phyloP scores from a whole-genome alignment of 2,888 invertebrate genomes.

The Drosophila meridionalis region DNA sequence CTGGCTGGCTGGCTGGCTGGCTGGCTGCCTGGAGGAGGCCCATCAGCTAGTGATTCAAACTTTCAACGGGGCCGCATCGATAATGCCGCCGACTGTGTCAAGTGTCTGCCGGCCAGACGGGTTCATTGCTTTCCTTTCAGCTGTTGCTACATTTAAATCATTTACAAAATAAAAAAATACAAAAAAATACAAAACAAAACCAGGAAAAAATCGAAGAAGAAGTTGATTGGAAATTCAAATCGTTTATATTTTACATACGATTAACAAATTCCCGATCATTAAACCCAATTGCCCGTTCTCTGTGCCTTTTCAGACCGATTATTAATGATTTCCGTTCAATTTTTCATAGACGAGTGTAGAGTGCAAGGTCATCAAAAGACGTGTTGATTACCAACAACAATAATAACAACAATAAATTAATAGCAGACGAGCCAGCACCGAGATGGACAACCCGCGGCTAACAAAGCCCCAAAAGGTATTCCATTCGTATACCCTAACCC shows the following conservation, averaged over 20 bases:
- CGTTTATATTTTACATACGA: conserved; percentile 57
- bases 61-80: conserved; percentile 62
- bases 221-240: conserved; percentile 29
- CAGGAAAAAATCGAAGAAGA: not conserved
- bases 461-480: conserved; percentile 18
- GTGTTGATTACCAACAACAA: conserved; percentile 79
- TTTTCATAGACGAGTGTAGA: conserved; percentile 75
- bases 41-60: conserved; percentile 66
- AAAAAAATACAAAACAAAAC: not conserved
- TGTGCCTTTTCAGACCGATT: conserved; percentile 57
- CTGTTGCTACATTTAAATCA: conserved; percentile 74
- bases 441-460: conserved; percentile 66
- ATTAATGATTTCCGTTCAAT: conserved; percentile 80
- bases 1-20: not conserved
- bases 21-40: conserved; percentile 12
- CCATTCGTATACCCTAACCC: conserved; percentile 28
- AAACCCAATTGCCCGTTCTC: conserved; percentile 57
- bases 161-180: conserved; percentile 34
- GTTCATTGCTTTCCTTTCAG: conserved; percentile 40
- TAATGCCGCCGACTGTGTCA: conserved; percentile 67
- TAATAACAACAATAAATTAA: conserved; percentile 79
- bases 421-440: conserved; percentile 57
- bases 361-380: conserved; percentile 80
- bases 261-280: conserved; percentile 70
- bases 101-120: conserved; percentile 48